Base-by-base conservation (phyloP, 1,140 invertebrate species). In the Drosophila paulistorum region DNA sequence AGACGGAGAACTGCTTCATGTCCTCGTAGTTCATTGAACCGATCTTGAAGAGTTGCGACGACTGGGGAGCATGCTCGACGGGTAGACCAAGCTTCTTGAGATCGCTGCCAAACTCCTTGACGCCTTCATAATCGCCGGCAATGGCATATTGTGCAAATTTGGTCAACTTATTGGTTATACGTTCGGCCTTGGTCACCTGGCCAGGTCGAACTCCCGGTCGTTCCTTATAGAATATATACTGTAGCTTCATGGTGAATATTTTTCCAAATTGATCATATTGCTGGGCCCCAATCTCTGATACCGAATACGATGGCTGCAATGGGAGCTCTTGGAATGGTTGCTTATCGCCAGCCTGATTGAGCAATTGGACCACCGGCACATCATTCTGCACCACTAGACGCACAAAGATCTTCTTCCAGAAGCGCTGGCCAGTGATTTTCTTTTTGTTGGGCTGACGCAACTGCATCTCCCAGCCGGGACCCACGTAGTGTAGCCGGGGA, bases 221-320 rank as follows among this genome's bases (percentile, higher is more conserved):
- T 92, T 99, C 99, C 92, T 99, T 99, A 93, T 99, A 99, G 92
- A 99, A 98, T 35, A 99, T 96, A 90, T 99, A 99, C 91, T 99
- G 98, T 48, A 99, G 93, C 93, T 99, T 99, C 13, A 99, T 95
- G 0, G 99, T 99, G 93, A 99, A 99, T 80, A 99, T 99, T 93
- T 99, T 99, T 4, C 98, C 98, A 92, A 97, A 99, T 89, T 98
- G 96, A 93, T 99, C 99, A 92, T 97, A 99, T 92, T 99, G 98
- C 93, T 99, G 98, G 26, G 98, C 96, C n/a, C 96, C 96, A 13
- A 98, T 96, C 67, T 97, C 97, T 1, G 97, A 98, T 5, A 98
- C 96, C 0, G 97, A 98, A 91, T 99, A 98, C 89, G 97, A 98
- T 6, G 97, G 95, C 90, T 99, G 96, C 39, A 99, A 93, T 0